Evolutionary conservation across 2,888 invertebrate genomes (phyloP).

Genomic region (Clivina fossor): DNA sequence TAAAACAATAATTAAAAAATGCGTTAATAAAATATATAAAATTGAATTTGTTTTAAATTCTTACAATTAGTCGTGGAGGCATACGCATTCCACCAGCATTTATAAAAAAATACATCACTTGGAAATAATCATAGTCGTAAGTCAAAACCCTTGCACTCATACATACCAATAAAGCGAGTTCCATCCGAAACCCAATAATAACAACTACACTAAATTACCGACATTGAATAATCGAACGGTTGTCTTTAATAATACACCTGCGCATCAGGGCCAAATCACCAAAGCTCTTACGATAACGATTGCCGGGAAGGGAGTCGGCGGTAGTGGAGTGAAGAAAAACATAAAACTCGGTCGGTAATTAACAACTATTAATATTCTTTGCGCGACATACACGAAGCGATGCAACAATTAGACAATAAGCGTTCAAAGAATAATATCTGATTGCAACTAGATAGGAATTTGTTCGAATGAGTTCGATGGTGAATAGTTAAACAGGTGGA

Average conservation of each 20-base stretch:
- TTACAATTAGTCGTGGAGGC: too few species aligned
- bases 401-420: slow-evolving; percentile 31
- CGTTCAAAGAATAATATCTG: too few species aligned
- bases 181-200: slow-evolving; percentile 4
- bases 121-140: slow-evolving; percentile 31
- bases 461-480: too few species aligned
- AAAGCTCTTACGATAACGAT: slow-evolving; percentile 24
- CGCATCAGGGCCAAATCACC: too few species aligned
- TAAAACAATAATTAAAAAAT: too few species aligned
- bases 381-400: slow-evolving; percentile 15
- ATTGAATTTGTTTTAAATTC: too few species aligned
- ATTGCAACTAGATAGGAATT: too few species aligned
- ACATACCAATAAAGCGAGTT: slow-evolving; percentile 5
- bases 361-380: slow-evolving; percentile 31
- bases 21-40: too few species aligned
- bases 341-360: too few species aligned
- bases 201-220: slow-evolving; percentile 12
- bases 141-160: slow-evolving; percentile 25
- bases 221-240: slow-evolving; percentile 32
- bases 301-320: too few species aligned
- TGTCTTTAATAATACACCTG: slow-evolving; percentile 29
- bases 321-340: too few species aligned
- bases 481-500: too few species aligned
- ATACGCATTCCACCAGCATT: slow-evolving; percentile 16
- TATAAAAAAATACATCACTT: slow-evolving; percentile 16